These are phyloP conservation scores for Drosophila sp. DNA, from an alignment of 1,140 invertebrate species.

Conservation along the genomic window DNA sequence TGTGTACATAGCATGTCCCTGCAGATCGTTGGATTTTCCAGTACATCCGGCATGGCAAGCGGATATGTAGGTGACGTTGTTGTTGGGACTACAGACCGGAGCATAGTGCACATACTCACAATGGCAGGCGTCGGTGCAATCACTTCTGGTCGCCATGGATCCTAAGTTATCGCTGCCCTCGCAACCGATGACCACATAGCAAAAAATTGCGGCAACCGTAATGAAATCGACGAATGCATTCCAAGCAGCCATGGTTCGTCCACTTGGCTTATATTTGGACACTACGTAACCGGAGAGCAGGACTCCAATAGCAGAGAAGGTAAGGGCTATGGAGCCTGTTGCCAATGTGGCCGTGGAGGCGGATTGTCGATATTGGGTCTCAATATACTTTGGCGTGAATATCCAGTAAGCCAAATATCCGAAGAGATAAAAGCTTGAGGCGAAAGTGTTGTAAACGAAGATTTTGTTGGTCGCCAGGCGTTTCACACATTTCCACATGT, in stretches of 20 bases:
- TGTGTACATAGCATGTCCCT: conserved; percentile 75
- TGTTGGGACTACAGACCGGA: conserved; percentile 87
- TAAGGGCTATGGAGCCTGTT: conserved; percentile 89
- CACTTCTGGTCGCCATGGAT: conserved; percentile 35
- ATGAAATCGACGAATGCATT: conserved; percentile 88
- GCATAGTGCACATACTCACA: conserved; percentile 89
- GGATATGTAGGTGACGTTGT: conserved; percentile 88
- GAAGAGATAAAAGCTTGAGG: conserved; percentile 89
- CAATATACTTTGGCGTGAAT: conserved; percentile 91
- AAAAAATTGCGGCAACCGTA: conserved; percentile 86
- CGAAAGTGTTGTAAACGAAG: conserved; percentile 88
- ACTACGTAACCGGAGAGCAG: conserved; percentile 89
- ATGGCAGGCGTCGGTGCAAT: conserved; percentile 87
- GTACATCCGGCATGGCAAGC: conserved; percentile 90
- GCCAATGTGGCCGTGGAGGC: conserved; percentile 88
- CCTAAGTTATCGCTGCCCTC: conserved; percentile 80
- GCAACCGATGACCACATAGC: conserved; percentile 89
- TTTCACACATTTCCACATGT: conserved; percentile 61
- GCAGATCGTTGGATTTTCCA: conserved; percentile 51
- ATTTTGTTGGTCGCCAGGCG: conserved; percentile 86
- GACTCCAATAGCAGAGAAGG: conserved; percentile 89
- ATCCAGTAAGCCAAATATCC: conserved; percentile 91
- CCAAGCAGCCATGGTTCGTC: conserved; percentile 89
- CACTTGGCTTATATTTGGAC: conserved; percentile 89
- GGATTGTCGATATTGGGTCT: conserved; percentile 90